phyloP scores from a whole-genome alignment of 2,113 vertebrate genomes.

The Acrocephalus arundinaceus region DNA sequence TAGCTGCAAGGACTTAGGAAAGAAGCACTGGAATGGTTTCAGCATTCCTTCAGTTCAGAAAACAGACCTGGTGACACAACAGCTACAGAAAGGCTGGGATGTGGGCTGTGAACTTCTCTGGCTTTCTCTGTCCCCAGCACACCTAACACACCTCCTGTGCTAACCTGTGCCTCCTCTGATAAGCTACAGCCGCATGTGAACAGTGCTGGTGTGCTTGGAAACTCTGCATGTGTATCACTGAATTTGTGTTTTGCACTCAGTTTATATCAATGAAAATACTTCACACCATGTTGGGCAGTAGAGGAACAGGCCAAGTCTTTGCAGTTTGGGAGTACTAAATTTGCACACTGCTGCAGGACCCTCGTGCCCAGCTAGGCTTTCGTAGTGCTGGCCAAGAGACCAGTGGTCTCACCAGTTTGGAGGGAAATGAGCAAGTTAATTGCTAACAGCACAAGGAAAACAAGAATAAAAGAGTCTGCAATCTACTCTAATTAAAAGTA shows the following conservation, averaged over 20 bases:
- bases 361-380: neutral
- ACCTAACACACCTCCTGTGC: neutral
- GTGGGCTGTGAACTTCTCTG: neutral
- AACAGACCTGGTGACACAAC: neutral
- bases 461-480: neutral
- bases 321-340: neutral
- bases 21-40: neutral
- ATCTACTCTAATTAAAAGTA: neutral
- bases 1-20: neutral
- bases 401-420: neutral
- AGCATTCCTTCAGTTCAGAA: neutral
- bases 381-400: rapidly evolving
- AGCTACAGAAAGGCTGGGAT: neutral
- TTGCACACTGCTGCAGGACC: neutral
- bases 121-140: neutral
- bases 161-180: neutral
- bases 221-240: neutral
- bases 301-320: neutral
- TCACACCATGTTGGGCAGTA: neutral
- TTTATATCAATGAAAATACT: neutral
- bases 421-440: neutral
- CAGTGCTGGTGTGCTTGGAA: neutral
- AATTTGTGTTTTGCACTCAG: neutral
- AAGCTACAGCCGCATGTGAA: neutral
- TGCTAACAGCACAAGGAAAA: neutral